Percentiles rank a stretch among this genome's conserved stretches.
Evolutionary conservation across 2,113 vertebrate genomes (phyloP).

Genomic region (Peucedramus taeniatus): DNA sequence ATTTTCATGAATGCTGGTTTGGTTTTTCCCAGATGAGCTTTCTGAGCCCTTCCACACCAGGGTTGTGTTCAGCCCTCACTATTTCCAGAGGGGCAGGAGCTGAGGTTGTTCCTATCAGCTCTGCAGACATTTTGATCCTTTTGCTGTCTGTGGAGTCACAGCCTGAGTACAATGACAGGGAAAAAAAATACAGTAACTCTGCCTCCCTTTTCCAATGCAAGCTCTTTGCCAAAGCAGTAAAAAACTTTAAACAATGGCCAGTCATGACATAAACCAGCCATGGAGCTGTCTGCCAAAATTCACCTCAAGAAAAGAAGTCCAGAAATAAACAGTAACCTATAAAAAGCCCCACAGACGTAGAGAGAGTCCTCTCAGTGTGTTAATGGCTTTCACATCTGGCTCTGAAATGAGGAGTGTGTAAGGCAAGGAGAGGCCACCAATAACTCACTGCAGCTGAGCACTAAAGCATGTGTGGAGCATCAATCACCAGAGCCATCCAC

Average conservation of each 20-base stretch:
- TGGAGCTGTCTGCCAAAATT: constrained; percentile 13
- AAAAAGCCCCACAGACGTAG: constrained; percentile 28
- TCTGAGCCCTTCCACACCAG: background rate
- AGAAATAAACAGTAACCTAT: constrained; percentile 57
- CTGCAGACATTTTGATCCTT: background rate
- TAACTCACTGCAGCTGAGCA: background rate
- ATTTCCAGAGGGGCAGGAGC: background rate
- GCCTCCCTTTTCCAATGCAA: background rate
- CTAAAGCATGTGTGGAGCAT: background rate
- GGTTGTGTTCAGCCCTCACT: background rate
- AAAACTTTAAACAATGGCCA: constrained; percentile 42
- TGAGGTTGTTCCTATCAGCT: background rate
- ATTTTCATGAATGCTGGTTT: background rate
- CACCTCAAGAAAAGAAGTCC: constrained; percentile 39
- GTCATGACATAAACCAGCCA: constrained; percentile 41
- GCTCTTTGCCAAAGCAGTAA: constrained; percentile 32
- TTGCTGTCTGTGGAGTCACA: background rate
- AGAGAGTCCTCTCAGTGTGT: background rate
- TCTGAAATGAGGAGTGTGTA: background rate
- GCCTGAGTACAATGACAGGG: background rate
- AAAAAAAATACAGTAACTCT: background rate
- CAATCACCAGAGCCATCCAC: background rate
- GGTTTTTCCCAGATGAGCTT: background rate
- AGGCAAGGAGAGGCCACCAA: constrained; percentile 12
- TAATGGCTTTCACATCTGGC: constrained; percentile 60